Percentiles rank a stretch among this genome's conserved stretches.
Evolutionary conservation across 2,888 invertebrate genomes (phyloP).

Genomic region (Xestobium rufovillosum): DNA sequence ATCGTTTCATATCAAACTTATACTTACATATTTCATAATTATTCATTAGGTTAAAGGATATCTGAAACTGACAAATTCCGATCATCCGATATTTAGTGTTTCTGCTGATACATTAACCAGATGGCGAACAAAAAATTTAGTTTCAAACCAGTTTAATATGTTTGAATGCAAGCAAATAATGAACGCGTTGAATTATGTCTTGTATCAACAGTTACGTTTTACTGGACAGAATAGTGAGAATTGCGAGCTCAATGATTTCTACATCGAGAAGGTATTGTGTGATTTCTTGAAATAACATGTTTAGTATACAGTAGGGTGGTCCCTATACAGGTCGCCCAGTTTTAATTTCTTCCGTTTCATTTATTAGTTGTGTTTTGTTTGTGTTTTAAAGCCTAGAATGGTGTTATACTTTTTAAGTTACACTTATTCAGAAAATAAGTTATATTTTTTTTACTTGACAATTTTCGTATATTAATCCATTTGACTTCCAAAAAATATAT

Average conservation of each 20-base stretch:
- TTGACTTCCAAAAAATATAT: no score
- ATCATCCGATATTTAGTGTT: constrained; percentile 42
- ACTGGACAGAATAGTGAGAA: constrained; percentile 47
- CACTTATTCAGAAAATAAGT: no score
- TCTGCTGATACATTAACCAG: constrained; percentile 33
- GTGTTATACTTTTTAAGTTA: no score
- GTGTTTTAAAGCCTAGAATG: no score
- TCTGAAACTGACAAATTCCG: constrained; percentile 35
- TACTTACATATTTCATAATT: no score
- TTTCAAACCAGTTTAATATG: constrained; percentile 43
- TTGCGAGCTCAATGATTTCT: constrained; percentile 50
- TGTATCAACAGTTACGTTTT: constrained; percentile 47
- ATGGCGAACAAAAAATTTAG: constrained; percentile 43
- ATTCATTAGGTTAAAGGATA: constrained; percentile 38
- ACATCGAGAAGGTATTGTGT: constrained; percentile 50
- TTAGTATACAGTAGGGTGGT: no score
- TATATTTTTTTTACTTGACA: no score
- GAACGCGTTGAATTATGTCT: constrained; percentile 43
- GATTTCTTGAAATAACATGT: constrained; percentile 7
- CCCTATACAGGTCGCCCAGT: no score
- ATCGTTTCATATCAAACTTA: no score
- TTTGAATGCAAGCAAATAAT: constrained; percentile 44
- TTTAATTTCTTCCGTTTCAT: no score
- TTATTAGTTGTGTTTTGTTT: no score
- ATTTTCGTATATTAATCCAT: no score